Evolutionary conservation across 2,888 invertebrate genomes (phyloP).

Genomic region (Heteromurus nitidus): DNA sequence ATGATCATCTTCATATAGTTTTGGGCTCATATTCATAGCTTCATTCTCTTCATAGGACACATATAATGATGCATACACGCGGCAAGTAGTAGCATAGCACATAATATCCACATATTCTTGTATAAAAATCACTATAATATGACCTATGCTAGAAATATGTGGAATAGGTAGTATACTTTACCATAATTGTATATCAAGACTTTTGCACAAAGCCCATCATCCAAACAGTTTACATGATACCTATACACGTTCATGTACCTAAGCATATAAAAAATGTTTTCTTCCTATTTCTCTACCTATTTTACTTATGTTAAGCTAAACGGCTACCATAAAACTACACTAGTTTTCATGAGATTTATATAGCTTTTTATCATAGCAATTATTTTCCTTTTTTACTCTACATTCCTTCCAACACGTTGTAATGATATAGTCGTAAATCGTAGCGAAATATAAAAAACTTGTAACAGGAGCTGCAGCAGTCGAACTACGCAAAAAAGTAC

Average conservation of each 20-base stretch:
- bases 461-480: neutral
- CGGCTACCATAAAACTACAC: neutral
- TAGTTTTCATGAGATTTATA: constrained; percentile 17
- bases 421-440: constrained; percentile 47
- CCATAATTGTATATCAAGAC: too few species aligned
- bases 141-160: too few species aligned
- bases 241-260: too few species aligned
- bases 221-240: too few species aligned
- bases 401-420: constrained; percentile 49
- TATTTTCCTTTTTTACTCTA: constrained; percentile 40
- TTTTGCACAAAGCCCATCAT: constrained; percentile 46
- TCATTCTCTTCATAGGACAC: neutral
- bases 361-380: constrained; percentile 32
- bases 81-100: neutral
- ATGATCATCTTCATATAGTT: neutral
- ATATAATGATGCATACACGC: neutral
- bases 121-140: too few species aligned
- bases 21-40: neutral
- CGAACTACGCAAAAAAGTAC: too few species aligned
- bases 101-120: neutral
- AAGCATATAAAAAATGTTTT: neutral
- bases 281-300: neutral
- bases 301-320: neutral
- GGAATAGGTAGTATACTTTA: too few species aligned
- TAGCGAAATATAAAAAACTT: constrained; percentile 11